These are phyloP conservation scores for Pachymerium ferrugineum DNA, from an alignment of 2,888 invertebrate species.

Conservation along the genomic window DNA sequence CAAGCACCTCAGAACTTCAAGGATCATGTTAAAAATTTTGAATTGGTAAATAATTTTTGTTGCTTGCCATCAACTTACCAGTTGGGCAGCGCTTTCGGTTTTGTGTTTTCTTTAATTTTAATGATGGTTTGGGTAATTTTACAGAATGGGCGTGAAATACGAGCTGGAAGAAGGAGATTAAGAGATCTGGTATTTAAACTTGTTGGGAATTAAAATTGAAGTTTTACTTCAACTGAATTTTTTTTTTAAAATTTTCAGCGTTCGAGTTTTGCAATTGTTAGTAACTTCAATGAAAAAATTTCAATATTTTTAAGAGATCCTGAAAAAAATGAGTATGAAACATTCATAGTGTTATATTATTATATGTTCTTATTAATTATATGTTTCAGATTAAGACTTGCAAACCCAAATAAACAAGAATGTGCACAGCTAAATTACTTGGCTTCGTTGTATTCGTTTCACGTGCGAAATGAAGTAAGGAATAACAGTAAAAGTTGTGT, in stretches of 20 bases:
- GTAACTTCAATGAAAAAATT: constrained; percentile 78
- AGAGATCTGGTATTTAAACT: constrained; percentile 68
- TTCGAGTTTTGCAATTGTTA: constrained; percentile 74
- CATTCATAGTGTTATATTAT: too few relatives aligned
- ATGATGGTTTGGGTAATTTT: too few relatives aligned
- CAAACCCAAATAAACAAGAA: not conserved
- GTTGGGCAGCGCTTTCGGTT: too few relatives aligned
- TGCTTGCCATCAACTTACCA: too few relatives aligned
- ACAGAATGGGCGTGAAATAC: constrained; percentile 58
- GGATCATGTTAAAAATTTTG: constrained; percentile 11
- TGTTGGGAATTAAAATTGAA: not conserved
- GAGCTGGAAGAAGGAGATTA: constrained; percentile 74
- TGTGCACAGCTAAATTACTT: constrained; percentile 57
- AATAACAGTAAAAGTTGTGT: constrained; percentile 50
- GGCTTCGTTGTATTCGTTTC: constrained; percentile 69
- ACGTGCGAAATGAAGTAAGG: constrained; percentile 53
- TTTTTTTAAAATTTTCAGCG: too few relatives aligned
- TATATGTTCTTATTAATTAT: not conserved
- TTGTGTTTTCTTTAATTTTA: constrained; percentile 4
- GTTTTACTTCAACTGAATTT: too few relatives aligned
- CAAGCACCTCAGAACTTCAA: constrained; percentile 46
- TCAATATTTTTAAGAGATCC: constrained; percentile 50
- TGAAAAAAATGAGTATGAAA: constrained; percentile 36
- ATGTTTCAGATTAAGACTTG: not conserved
- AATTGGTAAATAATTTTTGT: too few relatives aligned